Conservation (phyloP, 2,888 invertebrate genomes). For the Cancer borealis region DNA sequence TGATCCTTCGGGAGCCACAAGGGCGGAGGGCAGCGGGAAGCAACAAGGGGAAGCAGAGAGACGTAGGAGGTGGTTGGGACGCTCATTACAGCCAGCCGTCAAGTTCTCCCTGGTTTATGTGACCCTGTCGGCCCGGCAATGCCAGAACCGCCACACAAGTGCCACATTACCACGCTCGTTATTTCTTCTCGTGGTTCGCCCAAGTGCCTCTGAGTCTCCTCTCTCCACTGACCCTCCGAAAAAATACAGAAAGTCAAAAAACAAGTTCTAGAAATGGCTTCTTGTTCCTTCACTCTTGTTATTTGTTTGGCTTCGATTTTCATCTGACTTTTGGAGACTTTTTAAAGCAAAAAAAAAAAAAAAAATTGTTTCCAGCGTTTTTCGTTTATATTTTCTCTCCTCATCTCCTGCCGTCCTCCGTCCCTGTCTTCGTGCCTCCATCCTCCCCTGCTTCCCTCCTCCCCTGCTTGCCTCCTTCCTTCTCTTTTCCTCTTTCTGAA, state of each 20-base stretch:
- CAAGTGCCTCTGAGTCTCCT: conserved; percentile 24
- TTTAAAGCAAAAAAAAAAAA: no score
- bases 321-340: neutral
- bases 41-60: conserved; percentile 44
- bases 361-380: neutral
- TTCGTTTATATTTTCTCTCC: neutral
- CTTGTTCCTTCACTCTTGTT: neutral
- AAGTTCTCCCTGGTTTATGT: conserved; percentile 46
- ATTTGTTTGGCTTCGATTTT: conserved; percentile 1
- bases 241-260: neutral
- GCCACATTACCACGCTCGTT: conserved; percentile 47
- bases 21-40: conserved; percentile 21
- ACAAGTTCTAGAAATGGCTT: neutral
- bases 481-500: neutral
- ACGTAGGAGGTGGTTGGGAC: conserved; percentile 43
- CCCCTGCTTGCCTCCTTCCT: neutral
- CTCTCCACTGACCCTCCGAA: conserved; percentile 4
- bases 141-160: conserved; percentile 35
- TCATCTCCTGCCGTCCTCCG: neutral
- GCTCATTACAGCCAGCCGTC: conserved; percentile 54
- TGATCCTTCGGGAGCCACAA: neutral
- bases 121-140: conserved; percentile 35
- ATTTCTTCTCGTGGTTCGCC: conserved; percentile 17
- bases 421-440: neutral
- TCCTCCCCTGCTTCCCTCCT: neutral